phyloP scores from a whole-genome alignment of 2,113 vertebrate species.

The Coptodon bakossiorum region DNA sequence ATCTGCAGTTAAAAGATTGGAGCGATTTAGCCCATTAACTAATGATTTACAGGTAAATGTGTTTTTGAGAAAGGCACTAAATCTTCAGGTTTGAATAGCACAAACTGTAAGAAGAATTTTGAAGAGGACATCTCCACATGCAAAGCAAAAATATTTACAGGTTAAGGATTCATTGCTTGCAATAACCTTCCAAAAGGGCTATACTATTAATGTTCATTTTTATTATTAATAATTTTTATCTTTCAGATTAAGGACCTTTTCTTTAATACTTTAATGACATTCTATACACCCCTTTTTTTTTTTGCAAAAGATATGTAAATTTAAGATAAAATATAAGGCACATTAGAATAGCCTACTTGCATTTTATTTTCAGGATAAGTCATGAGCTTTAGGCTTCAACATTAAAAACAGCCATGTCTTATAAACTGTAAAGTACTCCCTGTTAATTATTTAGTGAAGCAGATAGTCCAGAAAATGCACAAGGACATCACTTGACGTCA shows the following conservation, averaged over 20 bases:
- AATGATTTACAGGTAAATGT: neutral
- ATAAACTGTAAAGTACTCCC: neutral
- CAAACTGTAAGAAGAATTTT: neutral
- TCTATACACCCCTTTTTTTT: neutral
- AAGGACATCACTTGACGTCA: neutral
- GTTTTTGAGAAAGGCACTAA: neutral
- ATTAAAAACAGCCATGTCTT: neutral
- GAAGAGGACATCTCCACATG: neutral
- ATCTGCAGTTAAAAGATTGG: neutral
- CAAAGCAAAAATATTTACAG: neutral
- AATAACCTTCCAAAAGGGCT: neutral
- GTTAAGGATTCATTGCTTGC: neutral
- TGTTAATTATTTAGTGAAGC: neutral
- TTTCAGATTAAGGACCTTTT: neutral
- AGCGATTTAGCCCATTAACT: neutral
- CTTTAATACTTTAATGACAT: neutral
- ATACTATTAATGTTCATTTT: neutral
- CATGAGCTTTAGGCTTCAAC: neutral
- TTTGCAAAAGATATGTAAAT: neutral
- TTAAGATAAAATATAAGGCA: neutral
- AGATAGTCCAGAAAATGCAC: neutral
- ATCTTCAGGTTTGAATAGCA: neutral
- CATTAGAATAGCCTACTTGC: neutral
- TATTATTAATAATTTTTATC: neutral
- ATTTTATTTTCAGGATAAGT: neutral